Conservation (phyloP, 2,888 invertebrate species). For the Drosophila dives region DNA sequence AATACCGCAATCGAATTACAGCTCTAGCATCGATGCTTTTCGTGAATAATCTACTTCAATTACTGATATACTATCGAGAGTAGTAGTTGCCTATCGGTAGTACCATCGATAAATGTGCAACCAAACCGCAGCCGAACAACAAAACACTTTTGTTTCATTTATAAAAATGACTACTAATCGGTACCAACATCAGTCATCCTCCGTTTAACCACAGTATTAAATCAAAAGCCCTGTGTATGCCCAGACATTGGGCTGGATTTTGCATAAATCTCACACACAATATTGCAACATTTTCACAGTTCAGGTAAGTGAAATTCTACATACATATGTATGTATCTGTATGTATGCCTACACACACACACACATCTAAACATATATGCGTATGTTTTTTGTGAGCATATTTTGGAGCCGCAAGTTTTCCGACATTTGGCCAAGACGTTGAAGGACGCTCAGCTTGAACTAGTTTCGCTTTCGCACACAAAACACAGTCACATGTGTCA, state of each 20-base stretch:
- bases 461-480: slow-evolving; percentile 39
- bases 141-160: slow-evolving; percentile 70
- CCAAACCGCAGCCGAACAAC: slow-evolving; percentile 67
- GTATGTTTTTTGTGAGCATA: slow-evolving; percentile 33
- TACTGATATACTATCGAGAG: slow-evolving; percentile 30
- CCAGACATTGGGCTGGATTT: slow-evolving; percentile 38
- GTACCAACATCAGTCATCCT: slow-evolving; percentile 21
- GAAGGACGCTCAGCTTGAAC: slow-evolving; percentile 57
- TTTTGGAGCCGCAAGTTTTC: slow-evolving; percentile 59
- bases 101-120: slow-evolving; percentile 52
- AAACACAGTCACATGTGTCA: slow-evolving; percentile 57
- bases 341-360: slow-evolving; percentile 8
- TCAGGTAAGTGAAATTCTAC: slow-evolving; percentile 64
- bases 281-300: slow-evolving; percentile 71
- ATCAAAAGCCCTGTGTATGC: slow-evolving; percentile 24
- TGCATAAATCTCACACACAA: slow-evolving; percentile 46
- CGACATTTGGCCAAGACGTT: slow-evolving; percentile 33
- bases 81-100: slow-evolving; percentile 23
- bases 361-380: slow-evolving; percentile 16
- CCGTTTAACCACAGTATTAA: slow-evolving; percentile 47
- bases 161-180: slow-evolving; percentile 59
- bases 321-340: slow-evolving; percentile 31
- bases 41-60: background rate
- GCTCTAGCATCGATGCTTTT: slow-evolving; percentile 46
- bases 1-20: slow-evolving; percentile 13